Percentiles rank a stretch among this genome's conserved stretches.
Conservation (phyloP, 2,888 invertebrate species). For the Leptinotarsa rubiginosa region DNA sequence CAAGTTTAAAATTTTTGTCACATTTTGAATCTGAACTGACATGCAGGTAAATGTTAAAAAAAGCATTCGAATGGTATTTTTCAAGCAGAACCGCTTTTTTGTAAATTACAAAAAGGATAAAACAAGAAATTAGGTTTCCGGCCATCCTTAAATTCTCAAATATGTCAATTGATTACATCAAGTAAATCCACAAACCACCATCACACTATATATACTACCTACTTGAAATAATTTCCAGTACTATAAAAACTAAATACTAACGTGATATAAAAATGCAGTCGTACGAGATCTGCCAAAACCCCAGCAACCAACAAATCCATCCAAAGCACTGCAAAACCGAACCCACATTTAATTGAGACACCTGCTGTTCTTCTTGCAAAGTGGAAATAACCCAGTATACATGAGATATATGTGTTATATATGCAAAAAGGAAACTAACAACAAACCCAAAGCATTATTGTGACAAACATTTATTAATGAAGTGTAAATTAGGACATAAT, state of each 20-base stretch:
- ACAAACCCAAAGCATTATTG: constrained; percentile 68
- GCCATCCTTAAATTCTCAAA: too few relatives aligned
- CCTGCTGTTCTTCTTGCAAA: constrained; percentile 5
- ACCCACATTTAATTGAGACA: constrained; percentile 26
- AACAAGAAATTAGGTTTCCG: too few relatives aligned
- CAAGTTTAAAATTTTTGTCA: too few relatives aligned
- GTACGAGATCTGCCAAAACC: constrained; percentile 20
- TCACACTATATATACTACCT: background rate
- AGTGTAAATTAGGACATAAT: constrained; percentile 66
- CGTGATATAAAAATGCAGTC: constrained; percentile 15
- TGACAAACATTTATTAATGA: constrained; percentile 68
- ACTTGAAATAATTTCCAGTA: background rate
- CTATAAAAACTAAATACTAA: constrained; percentile 17
- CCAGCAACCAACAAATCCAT: constrained; percentile 27
- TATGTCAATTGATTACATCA: background rate
- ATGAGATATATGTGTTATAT: constrained; percentile 50
- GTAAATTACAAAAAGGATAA: too few relatives aligned
- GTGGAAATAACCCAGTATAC: constrained; percentile 34
- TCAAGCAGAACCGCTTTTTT: too few relatives aligned
- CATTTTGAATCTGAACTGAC: too few relatives aligned
- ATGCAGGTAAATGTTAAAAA: too few relatives aligned
- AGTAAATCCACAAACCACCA: background rate
- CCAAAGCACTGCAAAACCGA: constrained; percentile 24
- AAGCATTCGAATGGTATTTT: too few relatives aligned
- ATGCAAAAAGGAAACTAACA: constrained; percentile 64